These are phyloP conservation scores for Drusus annulatus DNA, from an alignment of 1,140 invertebrate genomes.

Conservation along the genomic window DNA sequence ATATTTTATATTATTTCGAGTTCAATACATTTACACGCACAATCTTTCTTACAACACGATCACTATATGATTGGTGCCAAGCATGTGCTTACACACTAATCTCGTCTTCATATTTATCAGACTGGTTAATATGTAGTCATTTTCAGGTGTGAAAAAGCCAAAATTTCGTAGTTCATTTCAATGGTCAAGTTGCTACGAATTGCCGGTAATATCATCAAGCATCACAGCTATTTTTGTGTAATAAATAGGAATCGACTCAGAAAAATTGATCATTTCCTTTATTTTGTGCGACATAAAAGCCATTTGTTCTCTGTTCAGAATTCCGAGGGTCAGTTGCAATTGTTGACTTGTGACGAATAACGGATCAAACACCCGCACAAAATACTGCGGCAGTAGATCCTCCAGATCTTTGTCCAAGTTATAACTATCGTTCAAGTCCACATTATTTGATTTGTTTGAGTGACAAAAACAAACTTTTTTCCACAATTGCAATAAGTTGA, in stretches of 20 bases:
- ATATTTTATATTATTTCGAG: no score
- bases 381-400: conserved; percentile 47
- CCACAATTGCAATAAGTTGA: conserved; percentile 44
- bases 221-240: not conserved
- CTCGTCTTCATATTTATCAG: no score
- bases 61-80: no score
- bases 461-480: not conserved
- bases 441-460: not conserved
- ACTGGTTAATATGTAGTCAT: no score
- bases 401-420: conserved; percentile 13
- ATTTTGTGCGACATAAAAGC: conserved; percentile 34
- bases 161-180: no score
- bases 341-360: no score
- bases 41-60: no score
- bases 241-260: not conserved
- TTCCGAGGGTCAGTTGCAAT: not conserved
- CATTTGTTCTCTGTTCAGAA: conserved; percentile 21
- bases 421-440: not conserved
- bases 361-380: conserved; percentile 46
- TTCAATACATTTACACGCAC: no score
- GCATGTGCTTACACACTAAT: no score
- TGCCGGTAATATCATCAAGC: no score
- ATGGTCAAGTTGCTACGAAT: no score
- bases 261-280: conserved; percentile 32
- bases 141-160: no score